phyloP scores from a whole-genome alignment of 2,797 vertebrate genomes.

The Anniella stebbinsi region DNA sequence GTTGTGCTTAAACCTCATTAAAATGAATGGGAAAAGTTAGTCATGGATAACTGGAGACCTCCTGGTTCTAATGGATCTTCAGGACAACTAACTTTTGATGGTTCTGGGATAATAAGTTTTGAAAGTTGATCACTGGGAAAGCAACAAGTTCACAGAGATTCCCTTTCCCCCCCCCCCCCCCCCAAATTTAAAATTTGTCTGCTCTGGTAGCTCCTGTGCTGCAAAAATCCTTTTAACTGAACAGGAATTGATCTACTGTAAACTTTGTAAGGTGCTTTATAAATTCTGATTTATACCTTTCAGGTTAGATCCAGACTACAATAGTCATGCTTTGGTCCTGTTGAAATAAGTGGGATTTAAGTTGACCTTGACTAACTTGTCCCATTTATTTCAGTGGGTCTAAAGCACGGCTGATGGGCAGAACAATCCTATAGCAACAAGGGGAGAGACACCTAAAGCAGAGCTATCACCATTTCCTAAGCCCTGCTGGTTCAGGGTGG shows the following conservation, averaged over 20 bases:
- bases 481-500: neutral
- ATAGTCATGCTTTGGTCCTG: neutral
- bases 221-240: constrained; percentile 57
- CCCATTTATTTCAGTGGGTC: neutral
- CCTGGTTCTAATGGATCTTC: neutral
- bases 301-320: neutral
- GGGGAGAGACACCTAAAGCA: no score
- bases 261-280: constrained; percentile 44
- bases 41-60: neutral
- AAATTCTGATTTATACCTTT: constrained; percentile 44
- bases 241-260: constrained; percentile 26
- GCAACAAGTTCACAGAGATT: constrained; percentile 51
- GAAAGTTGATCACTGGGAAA: constrained; percentile 52
- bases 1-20: neutral
- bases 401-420: neutral
- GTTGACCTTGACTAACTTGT: neutral
- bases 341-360: neutral
- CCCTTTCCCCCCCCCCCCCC: constrained; percentile 22
- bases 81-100: neutral
- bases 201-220: constrained; percentile 78
- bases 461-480: neutral
- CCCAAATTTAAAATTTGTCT: constrained; percentile 37
- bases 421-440: neutral
- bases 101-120: neutral
- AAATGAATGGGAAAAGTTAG: neutral